phyloP scores from a whole-genome alignment of 2,888 invertebrate genomes.

The Uropetala carovei region DNA sequence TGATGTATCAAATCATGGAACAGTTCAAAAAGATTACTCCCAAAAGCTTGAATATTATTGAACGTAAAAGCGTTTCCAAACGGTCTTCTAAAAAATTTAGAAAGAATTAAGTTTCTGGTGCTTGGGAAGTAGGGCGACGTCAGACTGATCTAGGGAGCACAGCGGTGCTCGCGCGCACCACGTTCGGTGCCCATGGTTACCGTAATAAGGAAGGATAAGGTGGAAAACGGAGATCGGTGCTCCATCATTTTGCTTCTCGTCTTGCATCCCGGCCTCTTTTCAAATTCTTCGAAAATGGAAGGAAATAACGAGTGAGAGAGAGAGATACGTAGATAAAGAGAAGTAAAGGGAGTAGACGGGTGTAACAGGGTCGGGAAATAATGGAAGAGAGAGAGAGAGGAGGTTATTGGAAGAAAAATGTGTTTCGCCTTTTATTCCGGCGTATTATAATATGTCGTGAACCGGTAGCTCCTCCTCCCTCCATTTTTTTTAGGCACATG shows the following conservation, averaged over 20 bases:
- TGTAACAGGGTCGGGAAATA: constrained; percentile 36
- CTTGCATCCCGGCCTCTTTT: background rate
- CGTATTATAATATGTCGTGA: constrained; percentile 34
- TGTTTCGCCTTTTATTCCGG: constrained; percentile 33
- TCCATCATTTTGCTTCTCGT: background rate
- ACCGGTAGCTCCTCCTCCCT: background rate
- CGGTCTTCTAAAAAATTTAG: too few species aligned
- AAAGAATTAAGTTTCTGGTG: too few species aligned
- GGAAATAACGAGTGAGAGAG: background rate
- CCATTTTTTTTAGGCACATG: too few species aligned
- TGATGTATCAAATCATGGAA: too few species aligned
- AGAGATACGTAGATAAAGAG: background rate
- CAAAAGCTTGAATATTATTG: too few species aligned
- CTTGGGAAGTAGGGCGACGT: too few species aligned
- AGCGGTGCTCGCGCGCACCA: too few species aligned
- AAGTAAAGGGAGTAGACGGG: background rate
- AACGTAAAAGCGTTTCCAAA: too few species aligned
- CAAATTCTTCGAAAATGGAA: background rate
- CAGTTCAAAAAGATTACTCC: too few species aligned
- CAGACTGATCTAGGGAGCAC: too few species aligned
- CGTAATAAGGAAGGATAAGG: too few species aligned
- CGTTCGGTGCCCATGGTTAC: too few species aligned
- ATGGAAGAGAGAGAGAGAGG: constrained; percentile 2
- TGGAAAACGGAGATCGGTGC: background rate
- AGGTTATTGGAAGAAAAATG: constrained; percentile 46